Evolutionary conservation across 2,888 invertebrate species (phyloP).

Genomic region (Chrysina gloriosa): DNA sequence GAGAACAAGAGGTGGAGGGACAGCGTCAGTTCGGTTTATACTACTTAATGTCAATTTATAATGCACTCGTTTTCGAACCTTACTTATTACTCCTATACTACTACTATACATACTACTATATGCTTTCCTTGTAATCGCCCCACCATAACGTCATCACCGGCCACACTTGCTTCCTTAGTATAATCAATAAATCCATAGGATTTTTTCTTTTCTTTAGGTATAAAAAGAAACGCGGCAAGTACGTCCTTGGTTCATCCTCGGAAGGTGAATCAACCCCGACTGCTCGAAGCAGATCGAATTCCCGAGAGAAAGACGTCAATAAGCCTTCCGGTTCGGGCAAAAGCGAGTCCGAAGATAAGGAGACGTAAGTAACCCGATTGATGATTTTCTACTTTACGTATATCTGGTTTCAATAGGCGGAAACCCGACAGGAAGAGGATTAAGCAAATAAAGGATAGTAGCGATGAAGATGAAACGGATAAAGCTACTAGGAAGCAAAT

Average conservation of each 20-base stretch:
- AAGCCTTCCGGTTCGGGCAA: constrained; percentile 40
- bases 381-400: constrained; percentile 8
- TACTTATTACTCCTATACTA: no score
- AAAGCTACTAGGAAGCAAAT: constrained; percentile 70
- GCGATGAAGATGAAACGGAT: constrained; percentile 58
- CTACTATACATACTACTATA: no score
- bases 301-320: not conserved
- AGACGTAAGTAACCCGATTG: constrained; percentile 39
- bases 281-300: not conserved
- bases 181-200: no score
- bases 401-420: constrained; percentile 33
- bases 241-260: constrained; percentile 50
- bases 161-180: no score
- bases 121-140: no score
- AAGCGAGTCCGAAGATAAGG: constrained; percentile 47
- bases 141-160: no score
- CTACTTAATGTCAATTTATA: no score
- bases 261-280: constrained; percentile 53
- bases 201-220: constrained; percentile 15
- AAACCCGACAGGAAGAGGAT: constrained; percentile 54
- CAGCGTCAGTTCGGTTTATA: no score
- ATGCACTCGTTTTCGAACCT: no score
- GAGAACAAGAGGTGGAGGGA: no score
- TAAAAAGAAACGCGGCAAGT: constrained; percentile 49
- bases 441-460: constrained; percentile 58